Percentiles rank a stretch among this genome's conserved stretches.
phyloP scores from a whole-genome alignment of 2,888 invertebrate species.

The Ctena decussata region DNA sequence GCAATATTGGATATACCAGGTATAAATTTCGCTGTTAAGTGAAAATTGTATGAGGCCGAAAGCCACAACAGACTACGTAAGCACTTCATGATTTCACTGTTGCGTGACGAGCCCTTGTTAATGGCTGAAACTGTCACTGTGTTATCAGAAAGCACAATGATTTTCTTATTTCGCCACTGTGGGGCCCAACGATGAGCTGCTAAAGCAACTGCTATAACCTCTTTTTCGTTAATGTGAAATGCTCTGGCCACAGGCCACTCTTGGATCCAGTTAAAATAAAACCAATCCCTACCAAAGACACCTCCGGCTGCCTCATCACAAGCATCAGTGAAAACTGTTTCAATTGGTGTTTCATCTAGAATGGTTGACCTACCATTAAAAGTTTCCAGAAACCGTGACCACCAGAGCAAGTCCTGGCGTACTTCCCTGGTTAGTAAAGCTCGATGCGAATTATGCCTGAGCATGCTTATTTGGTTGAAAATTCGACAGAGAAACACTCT shows the following conservation, averaged over 20 bases:
- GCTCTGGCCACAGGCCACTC: not conserved
- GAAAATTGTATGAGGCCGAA: slow-evolving; percentile 10
- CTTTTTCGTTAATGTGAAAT: not conserved
- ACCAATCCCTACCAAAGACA: no score
- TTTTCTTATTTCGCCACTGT: slow-evolving; percentile 9
- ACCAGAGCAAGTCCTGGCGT: no score
- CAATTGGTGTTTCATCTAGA: no score
- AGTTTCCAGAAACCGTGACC: no score
- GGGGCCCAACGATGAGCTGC: slow-evolving; percentile 19
- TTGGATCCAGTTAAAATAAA: no score
- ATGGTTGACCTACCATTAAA: no score
- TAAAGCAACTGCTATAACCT: not conserved
- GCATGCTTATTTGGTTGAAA: no score
- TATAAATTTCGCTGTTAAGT: not conserved
- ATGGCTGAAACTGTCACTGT: slow-evolving; percentile 1
- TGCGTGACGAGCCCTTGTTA: slow-evolving; percentile 8
- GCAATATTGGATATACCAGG: not conserved
- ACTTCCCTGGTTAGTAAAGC: no score
- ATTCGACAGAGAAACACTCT: no score
- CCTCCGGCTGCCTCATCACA: no score
- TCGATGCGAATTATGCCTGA: no score
- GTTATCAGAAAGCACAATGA: slow-evolving; percentile 11
- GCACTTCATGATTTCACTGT: not conserved
- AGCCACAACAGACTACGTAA: not conserved
- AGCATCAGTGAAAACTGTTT: no score